Conservation (phyloP, 2,888 invertebrate species). For the Cremastobaeus sp. region DNA sequence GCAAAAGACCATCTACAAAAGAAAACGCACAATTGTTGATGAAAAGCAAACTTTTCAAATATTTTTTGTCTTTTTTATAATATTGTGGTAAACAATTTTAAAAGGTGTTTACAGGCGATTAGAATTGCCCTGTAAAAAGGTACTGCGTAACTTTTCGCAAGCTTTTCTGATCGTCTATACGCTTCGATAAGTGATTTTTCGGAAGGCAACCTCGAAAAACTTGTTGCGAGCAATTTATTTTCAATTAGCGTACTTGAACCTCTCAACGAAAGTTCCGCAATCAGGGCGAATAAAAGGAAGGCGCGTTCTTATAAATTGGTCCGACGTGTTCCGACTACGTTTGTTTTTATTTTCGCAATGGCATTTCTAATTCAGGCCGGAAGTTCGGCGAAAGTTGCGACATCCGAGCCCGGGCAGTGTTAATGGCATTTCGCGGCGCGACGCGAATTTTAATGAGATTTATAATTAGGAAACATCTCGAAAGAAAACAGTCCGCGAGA, state of each 20-base stretch:
- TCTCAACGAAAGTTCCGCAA: slow-evolving; percentile 29
- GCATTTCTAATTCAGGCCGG: slow-evolving; percentile 35
- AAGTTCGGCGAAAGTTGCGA: slow-evolving; percentile 38
- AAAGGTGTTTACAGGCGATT: too few species aligned
- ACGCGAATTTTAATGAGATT: slow-evolving; percentile 75
- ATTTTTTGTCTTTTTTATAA: too few species aligned
- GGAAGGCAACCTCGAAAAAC: neutral
- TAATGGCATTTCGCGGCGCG: slow-evolving; percentile 71
- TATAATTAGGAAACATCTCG: slow-evolving; percentile 71
- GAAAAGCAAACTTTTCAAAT: too few species aligned
- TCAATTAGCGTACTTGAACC: slow-evolving; percentile 21
- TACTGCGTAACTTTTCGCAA: too few species aligned
- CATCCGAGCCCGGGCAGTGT: slow-evolving; percentile 60
- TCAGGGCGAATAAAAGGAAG: slow-evolving; percentile 35
- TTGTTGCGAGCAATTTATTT: slow-evolving; percentile 46
- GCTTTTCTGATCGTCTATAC: too few species aligned
- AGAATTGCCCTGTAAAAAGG: too few species aligned
- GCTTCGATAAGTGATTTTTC: neutral
- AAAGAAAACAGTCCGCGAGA: slow-evolving; percentile 20
- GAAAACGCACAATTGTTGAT: too few species aligned
- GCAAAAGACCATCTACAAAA: too few species aligned
- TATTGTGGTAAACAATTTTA: too few species aligned
- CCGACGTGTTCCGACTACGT: slow-evolving; percentile 43
- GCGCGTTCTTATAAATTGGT: slow-evolving; percentile 53
- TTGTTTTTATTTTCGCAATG: slow-evolving; percentile 39